These are phyloP conservation scores for Cecidostiba fungosa DNA, from an alignment of 2,888 invertebrate genomes.

Conservation along the genomic window DNA sequence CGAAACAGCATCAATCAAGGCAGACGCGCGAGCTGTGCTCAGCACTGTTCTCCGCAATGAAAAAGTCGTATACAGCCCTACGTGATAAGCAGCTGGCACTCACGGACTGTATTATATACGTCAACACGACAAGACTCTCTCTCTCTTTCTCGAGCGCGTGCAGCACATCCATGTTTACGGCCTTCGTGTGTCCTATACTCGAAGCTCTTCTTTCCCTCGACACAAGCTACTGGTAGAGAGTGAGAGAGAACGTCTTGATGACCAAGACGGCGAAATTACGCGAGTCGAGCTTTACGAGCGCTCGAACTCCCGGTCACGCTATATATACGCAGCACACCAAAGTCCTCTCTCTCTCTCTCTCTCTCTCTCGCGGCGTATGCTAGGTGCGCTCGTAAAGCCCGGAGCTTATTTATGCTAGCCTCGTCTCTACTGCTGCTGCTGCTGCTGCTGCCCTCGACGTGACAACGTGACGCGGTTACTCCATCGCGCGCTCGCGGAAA, in stretches of 20 bases:
- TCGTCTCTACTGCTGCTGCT: conserved; percentile 69
- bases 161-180: conserved; percentile 26
- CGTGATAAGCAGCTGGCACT: conserved; percentile 47
- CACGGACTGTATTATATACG: not conserved
- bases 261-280: conserved; percentile 64
- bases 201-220: conserved; percentile 16
- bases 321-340: not conserved
- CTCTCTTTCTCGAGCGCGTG: too few relatives aligned
- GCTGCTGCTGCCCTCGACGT: conserved; percentile 69
- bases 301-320: conserved; percentile 69
- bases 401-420: conserved; percentile 79
- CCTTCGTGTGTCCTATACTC: not conserved
- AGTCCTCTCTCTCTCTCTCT: conserved; percentile 5
- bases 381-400: conserved; percentile 75
- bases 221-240: not conserved
- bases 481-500: conserved; percentile 40
- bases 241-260: conserved; percentile 67
- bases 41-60: conserved; percentile 32
- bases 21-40: not conserved
- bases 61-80: conserved; percentile 46
- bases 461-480: conserved; percentile 76
- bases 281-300: conserved; percentile 75
- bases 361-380: conserved; percentile 1
- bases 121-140: not conserved
- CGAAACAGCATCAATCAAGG: conserved; percentile 34